phyloP scores from a whole-genome alignment of 2,888 invertebrate genomes.

The Galerucella nymphaeae region DNA sequence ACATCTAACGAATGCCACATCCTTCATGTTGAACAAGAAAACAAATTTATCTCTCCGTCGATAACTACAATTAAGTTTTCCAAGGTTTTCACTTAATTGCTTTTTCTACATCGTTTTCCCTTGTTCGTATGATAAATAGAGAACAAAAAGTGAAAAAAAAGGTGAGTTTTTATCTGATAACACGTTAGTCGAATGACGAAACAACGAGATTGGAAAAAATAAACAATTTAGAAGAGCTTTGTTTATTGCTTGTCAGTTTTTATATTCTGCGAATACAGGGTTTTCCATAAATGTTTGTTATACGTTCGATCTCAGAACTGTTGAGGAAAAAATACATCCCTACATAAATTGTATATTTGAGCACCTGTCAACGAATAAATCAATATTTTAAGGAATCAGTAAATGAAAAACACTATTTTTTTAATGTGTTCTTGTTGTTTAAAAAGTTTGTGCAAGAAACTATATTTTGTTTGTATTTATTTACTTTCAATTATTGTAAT shows the following conservation, averaged over 20 bases:
- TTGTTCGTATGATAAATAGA: not conserved
- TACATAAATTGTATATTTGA: no score
- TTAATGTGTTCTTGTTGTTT: no score
- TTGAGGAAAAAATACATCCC: no score
- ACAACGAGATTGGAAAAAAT: not conserved
- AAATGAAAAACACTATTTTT: no score
- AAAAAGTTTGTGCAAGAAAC: no score
- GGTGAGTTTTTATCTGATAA: not conserved
- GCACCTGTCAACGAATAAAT: no score
- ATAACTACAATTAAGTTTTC: conserved; percentile 23
- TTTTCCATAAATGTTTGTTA: no score
- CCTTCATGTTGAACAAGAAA: conserved; percentile 12
- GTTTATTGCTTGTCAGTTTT: not conserved
- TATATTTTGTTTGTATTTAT: no score
- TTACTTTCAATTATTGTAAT: no score
- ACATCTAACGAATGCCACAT: conserved; percentile 2
- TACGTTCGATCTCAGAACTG: no score
- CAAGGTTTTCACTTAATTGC: conserved; percentile 31
- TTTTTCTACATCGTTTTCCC: not conserved
- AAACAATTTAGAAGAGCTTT: not conserved
- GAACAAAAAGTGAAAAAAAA: not conserved
- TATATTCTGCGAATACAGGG: not conserved
- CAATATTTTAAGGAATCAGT: no score
- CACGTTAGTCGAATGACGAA: not conserved
- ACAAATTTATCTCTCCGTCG: conserved; percentile 9